phyloP scores from a whole-genome alignment of 2,888 invertebrate species.

The Drosophila neutralis region DNA sequence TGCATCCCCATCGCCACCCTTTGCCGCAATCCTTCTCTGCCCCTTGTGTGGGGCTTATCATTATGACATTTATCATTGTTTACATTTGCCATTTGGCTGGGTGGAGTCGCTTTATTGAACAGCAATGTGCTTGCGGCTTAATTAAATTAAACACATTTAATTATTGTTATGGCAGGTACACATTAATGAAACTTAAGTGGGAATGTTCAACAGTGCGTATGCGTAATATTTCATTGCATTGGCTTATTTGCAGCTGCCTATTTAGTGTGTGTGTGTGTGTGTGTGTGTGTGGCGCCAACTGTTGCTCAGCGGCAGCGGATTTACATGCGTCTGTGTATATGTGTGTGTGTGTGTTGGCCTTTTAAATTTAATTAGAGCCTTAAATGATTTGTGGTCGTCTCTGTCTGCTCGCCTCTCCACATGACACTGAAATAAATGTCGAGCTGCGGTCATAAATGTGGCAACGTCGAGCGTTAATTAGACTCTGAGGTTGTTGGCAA shows the following conservation, averaged over 20 bases:
- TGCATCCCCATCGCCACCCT: neutral
- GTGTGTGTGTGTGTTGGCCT: slow-evolving; percentile 9
- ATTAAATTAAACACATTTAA: slow-evolving; percentile 28
- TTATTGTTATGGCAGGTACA: neutral
- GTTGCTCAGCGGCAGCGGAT: slow-evolving; percentile 29
- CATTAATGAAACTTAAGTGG: neutral
- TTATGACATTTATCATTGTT: slow-evolving; percentile 62
- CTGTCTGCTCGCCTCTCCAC: slow-evolving; percentile 20
- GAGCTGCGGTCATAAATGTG: slow-evolving; percentile 64
- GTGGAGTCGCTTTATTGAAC: slow-evolving; percentile 19
- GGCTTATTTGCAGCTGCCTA: slow-evolving; percentile 3
- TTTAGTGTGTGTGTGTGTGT: slow-evolving; percentile 11
- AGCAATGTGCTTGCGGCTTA: slow-evolving; percentile 4
- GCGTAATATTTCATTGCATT: slow-evolving; percentile 22
- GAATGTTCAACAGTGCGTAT: slow-evolving; percentile 21
- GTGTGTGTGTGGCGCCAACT: slow-evolving; percentile 38
- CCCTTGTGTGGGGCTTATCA: slow-evolving; percentile 36
- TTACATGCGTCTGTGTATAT: neutral
- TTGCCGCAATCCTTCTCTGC: neutral
- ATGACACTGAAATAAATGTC: slow-evolving; percentile 50
- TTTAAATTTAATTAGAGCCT: slow-evolving; percentile 58
- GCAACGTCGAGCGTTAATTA: slow-evolving; percentile 52
- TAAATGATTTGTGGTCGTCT: slow-evolving; percentile 57
- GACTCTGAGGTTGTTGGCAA: slow-evolving; percentile 47
- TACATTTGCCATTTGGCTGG: slow-evolving; percentile 40